Evolutionary conservation across 2,113 vertebrate species (phyloP), one percentile per base, ranked within the genome.

Genomic region (Edolisoma coerulescens): DNA sequence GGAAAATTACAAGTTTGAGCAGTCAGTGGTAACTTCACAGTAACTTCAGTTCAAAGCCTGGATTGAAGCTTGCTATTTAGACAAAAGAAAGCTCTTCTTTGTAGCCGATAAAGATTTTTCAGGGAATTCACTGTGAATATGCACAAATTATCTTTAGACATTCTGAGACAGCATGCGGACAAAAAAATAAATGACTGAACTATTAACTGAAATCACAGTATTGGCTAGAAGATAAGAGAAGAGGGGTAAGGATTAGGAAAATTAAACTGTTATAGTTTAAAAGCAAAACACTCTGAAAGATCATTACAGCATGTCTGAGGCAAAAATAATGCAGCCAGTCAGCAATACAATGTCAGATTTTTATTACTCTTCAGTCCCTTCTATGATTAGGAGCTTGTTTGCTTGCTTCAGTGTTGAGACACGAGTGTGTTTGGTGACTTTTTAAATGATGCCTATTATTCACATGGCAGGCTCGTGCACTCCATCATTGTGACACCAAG

Each of bases 131-230:
- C 24, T 93, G 78, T 68, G 21, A 87, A 91, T 52, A 93, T 28
- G 57, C 44, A 68, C 49, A 87, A 60, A 81, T 50, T 74, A 41
- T 57, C 65, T 67, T 61, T 18, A 82, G 45, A 60, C 41, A 80
- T 54, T 39, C n/a, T 1, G 24, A 90, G 75, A 68, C 7, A 52
- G 16, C 24, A n/a, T 4, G 6, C 8, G 12, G 87, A 21, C 6
- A 88, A 77, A 70, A 44, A n/a, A 52, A n/a, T 14, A 63, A 84
- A 53, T 6, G 4, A 30, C 26, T 59, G 32, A 70, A 53, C 69
- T 68, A 82, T 71, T 84, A 84, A 84, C 32, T 59, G 64, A 91
- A 92, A 93, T 84, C 57, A 83, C 30, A 74, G 33, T 42, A 74
- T 76, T 63, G 33, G 35, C 15, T 79, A 49, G 23, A 83, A 69